phyloP scores from a whole-genome alignment of 1,140 invertebrate species.

The Diachasma alloeum region DNA sequence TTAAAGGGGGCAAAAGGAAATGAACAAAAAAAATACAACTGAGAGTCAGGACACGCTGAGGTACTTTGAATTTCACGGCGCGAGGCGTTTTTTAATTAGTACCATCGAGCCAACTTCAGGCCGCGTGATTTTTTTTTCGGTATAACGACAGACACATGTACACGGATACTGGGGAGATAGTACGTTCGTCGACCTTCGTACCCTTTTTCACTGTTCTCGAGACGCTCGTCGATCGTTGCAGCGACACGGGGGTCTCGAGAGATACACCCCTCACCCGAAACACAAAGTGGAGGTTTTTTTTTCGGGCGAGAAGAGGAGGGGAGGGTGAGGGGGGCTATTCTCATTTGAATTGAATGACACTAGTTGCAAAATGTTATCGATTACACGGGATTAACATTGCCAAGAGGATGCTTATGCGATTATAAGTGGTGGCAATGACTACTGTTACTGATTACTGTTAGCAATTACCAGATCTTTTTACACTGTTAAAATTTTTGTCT shows the following conservation, averaged over 20 bases:
- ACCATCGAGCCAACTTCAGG: conserved; percentile 28
- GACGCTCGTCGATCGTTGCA: conserved; percentile 2
- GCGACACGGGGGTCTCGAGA: conserved; percentile 15
- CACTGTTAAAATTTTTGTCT: too few relatives aligned
- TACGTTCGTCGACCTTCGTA: conserved; percentile 23
- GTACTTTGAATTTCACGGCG: conserved; percentile 33
- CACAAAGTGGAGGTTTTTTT: neutral
- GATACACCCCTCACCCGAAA: conserved; percentile 8
- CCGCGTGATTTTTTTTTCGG: conserved; percentile 28
- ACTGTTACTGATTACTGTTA: too few relatives aligned
- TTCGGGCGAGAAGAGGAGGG: neutral
- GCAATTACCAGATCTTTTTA: too few relatives aligned
- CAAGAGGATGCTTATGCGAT: too few relatives aligned
- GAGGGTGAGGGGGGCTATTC: neutral
- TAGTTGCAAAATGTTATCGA: too few relatives aligned
- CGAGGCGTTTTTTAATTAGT: conserved; percentile 35
- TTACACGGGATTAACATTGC: too few relatives aligned
- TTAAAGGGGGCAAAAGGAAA: neutral
- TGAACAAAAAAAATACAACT: neutral
- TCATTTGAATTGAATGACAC: too few relatives aligned
- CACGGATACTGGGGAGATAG: neutral
- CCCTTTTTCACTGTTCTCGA: conserved; percentile 9
- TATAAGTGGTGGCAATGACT: too few relatives aligned
- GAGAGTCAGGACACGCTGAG: conserved; percentile 3
- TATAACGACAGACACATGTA: neutral